phyloP scores from a whole-genome alignment of 2,113 vertebrate genomes.

The Fulica atra region DNA sequence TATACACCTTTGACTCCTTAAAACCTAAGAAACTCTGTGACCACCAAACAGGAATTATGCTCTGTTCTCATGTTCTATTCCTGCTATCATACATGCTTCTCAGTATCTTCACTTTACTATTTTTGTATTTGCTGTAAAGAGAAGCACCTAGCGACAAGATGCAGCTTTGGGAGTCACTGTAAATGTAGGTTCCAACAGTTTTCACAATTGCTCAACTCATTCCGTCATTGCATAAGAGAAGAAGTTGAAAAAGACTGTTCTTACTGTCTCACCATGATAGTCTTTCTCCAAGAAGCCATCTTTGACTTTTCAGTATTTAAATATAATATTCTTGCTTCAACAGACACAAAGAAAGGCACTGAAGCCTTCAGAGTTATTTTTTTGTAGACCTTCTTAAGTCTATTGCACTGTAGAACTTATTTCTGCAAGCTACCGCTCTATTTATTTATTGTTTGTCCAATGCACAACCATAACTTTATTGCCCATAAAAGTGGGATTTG shows the following conservation, averaged over 20 bases:
- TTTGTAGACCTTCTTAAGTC: not conserved
- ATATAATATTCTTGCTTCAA: not conserved
- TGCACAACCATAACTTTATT: not conserved
- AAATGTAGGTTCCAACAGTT: not conserved
- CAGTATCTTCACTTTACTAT: not conserved
- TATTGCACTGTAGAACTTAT: not conserved
- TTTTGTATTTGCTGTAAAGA: not conserved
- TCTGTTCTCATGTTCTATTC: not conserved
- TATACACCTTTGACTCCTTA: not conserved
- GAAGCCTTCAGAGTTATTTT: not conserved
- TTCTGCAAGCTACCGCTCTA: not conserved
- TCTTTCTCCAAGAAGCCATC: not conserved
- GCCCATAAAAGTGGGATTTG: not conserved
- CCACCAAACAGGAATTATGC: not conserved
- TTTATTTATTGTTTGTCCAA: not conserved
- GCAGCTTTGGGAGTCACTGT: not conserved
- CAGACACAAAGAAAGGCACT: not conserved
- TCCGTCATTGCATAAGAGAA: not conserved
- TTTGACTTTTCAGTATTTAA: not conserved
- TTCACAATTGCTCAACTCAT: not conserved
- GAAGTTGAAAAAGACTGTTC: not conserved
- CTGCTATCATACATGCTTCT: not conserved
- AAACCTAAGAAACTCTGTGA: not conserved
- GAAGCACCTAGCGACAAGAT: not conserved
- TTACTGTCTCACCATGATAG: not conserved